phyloP scores from a whole-genome alignment of 2,888 invertebrate genomes.

The Falcaria lacertinaria region DNA sequence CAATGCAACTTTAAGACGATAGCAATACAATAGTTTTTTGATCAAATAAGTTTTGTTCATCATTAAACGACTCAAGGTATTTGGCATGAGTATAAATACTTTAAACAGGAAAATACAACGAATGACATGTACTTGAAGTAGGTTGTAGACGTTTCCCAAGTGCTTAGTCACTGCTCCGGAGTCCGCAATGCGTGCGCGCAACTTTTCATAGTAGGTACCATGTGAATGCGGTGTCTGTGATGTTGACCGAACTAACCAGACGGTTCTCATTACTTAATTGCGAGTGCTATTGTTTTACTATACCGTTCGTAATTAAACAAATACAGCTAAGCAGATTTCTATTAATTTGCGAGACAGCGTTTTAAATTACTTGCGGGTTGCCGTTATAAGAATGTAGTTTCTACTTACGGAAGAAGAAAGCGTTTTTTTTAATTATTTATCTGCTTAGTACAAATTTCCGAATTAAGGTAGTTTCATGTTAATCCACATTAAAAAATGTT shows the following conservation, averaged over 20 bases:
- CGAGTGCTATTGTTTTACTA: conserved; percentile 59
- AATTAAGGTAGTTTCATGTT: too few relatives aligned
- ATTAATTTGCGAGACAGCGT: conserved; percentile 54
- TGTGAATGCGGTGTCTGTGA: conserved; percentile 59
- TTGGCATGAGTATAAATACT: too few relatives aligned
- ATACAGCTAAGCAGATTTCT: conserved; percentile 62
- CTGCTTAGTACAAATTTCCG: too few relatives aligned
- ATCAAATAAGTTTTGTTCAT: too few relatives aligned
- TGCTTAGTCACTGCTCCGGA: conserved; percentile 1
- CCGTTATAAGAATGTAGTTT: conserved; percentile 13
- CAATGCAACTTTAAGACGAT: too few relatives aligned
- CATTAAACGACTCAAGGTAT: too few relatives aligned
- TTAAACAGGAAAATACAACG: background rate
- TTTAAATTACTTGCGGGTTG: conserved; percentile 22
- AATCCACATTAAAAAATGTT: too few relatives aligned
- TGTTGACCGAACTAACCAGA: conserved; percentile 56
- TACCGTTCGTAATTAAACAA: conserved; percentile 60
- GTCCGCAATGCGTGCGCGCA: conserved; percentile 5
- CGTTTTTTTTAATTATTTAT: too few relatives aligned
- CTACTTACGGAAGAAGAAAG: too few relatives aligned
- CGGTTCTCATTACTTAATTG: conserved; percentile 75
- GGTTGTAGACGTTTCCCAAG: background rate
- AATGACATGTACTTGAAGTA: background rate
- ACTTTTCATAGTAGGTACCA: conserved; percentile 40
- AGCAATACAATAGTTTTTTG: background rate